Evolutionary conservation across 2,888 invertebrate genomes (phyloP).

Genomic region (Buathra laborator): DNA sequence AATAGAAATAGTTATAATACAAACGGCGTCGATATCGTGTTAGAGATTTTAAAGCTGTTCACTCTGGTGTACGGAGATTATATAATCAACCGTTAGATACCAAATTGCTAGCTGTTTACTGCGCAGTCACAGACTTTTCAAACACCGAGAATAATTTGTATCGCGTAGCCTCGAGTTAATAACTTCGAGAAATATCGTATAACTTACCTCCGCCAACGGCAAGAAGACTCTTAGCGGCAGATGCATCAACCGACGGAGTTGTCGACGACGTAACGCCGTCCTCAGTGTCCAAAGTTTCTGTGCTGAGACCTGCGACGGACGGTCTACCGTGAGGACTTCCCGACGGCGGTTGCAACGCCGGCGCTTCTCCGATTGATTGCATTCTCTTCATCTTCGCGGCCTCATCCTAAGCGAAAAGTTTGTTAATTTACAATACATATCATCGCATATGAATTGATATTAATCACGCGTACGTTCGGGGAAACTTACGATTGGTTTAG

Average conservation of each 20-base stretch:
- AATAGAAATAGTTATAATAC: too few species aligned
- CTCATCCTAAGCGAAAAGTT: slow-evolving; percentile 77
- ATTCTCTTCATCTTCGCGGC: slow-evolving; percentile 78
- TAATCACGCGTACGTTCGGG: not conserved
- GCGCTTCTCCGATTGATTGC: slow-evolving; percentile 79
- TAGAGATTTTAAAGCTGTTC: too few species aligned
- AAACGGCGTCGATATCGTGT: too few species aligned
- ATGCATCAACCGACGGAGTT: slow-evolving; percentile 74
- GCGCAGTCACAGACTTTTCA: slow-evolving; percentile 1
- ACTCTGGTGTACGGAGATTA: too few species aligned
- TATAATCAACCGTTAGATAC: too few species aligned
- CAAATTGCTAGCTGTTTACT: too few species aligned
- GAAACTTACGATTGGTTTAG: slow-evolving; percentile 82
- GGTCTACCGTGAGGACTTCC: slow-evolving; percentile 80
- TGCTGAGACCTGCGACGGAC: slow-evolving; percentile 77
- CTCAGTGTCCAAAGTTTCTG: slow-evolving; percentile 80
- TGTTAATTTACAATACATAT: not conserved
- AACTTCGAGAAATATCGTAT: not conserved
- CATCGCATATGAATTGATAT: not conserved
- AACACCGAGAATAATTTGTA: not conserved
- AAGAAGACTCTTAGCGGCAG: slow-evolving; percentile 80
- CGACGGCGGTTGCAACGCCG: slow-evolving; percentile 73
- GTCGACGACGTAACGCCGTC: slow-evolving; percentile 75
- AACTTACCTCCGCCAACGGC: slow-evolving; percentile 78
- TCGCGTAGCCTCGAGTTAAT: not conserved